phyloP scores from a whole-genome alignment of 2,113 vertebrate genomes.

The Odocoileus virginianus region DNA sequence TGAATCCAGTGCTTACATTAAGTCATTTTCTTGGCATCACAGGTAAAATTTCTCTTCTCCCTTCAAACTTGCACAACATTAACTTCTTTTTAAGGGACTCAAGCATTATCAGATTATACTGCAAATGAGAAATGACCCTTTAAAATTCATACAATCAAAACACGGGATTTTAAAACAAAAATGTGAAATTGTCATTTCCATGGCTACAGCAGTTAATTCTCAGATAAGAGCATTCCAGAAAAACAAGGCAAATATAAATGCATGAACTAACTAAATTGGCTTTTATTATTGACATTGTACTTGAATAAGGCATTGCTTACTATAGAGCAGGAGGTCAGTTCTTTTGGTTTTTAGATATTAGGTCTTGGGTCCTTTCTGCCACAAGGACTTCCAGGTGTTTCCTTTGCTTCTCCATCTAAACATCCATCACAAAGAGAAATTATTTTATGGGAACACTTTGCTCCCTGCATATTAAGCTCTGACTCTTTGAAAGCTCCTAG shows the following conservation, averaged over 20 bases:
- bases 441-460: constrained; percentile 1
- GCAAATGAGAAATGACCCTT: background rate
- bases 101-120: background rate
- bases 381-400: constrained; percentile 90
- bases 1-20: background rate
- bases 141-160: background rate
- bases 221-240: constrained; percentile 23
- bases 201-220: constrained; percentile 14
- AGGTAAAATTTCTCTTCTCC: background rate
- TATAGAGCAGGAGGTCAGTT: constrained; percentile 86
- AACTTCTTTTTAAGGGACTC: background rate
- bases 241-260: constrained; percentile 47
- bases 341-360: constrained; percentile 91
- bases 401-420: constrained; percentile 92
- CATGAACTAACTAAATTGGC: background rate
- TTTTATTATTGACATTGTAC: background rate
- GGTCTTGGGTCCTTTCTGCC: constrained; percentile 87
- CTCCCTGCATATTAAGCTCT: background rate
- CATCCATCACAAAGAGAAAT: constrained; percentile 50
- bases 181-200: constrained; percentile 18
- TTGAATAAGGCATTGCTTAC: constrained; percentile 76
- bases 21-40: background rate
- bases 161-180: background rate
- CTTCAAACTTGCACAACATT: background rate
- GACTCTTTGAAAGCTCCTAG: constrained; percentile 39